Evolutionary conservation across 2,797 vertebrate genomes (phyloP).

Genomic region (Pangasius krempfi): DNA sequence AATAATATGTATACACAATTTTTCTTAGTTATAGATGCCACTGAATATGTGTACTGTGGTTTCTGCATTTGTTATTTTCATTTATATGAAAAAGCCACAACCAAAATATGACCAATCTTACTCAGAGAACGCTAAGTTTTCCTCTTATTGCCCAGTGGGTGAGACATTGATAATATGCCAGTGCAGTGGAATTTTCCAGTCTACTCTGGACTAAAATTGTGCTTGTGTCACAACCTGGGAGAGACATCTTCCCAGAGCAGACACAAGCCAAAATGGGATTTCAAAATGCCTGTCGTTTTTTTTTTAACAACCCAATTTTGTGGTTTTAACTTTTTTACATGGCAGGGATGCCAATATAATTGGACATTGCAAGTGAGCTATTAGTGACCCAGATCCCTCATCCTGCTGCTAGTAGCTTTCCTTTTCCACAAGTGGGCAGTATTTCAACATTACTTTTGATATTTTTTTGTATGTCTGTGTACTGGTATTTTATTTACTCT

Average conservation of each 20-base stretch:
- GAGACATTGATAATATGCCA: neutral
- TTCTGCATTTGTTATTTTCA: neutral
- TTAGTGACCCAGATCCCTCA: neutral
- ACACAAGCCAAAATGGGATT: neutral
- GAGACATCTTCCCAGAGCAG: neutral
- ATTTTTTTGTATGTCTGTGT: neutral
- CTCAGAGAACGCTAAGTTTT: neutral
- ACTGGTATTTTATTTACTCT: neutral
- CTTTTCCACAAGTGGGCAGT: slow-evolving; percentile 37
- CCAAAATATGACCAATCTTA: neutral
- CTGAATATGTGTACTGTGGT: neutral
- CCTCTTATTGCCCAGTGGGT: neutral
- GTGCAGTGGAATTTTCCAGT: neutral
- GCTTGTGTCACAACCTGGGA: neutral
- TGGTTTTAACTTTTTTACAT: neutral
- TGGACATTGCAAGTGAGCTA: neutral
- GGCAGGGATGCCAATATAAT: neutral
- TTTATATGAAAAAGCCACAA: neutral
- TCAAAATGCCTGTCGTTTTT: neutral
- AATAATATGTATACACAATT: neutral
- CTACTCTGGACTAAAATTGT: neutral
- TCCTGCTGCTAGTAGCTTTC: neutral
- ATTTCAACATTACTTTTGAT: neutral
- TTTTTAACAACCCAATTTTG: neutral
- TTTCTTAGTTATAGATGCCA: neutral